Conservation (phyloP, 1,140 invertebrate genomes). For the Nephotettix cincticeps region DNA sequence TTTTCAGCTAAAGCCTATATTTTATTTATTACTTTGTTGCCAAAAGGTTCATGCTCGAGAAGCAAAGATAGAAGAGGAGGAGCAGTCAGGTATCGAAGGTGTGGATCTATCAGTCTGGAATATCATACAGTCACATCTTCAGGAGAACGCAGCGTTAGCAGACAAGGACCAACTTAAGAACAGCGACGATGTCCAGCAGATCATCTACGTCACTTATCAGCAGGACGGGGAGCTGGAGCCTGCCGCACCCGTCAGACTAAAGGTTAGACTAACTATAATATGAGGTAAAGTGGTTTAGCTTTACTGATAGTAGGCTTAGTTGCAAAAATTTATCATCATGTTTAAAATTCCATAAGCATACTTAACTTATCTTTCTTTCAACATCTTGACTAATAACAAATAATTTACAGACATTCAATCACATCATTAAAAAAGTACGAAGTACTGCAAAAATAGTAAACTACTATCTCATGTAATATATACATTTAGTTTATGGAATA, state of each 20-base stretch:
- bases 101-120: constrained; percentile 36
- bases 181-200: constrained; percentile 44
- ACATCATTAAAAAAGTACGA: too few relatives aligned
- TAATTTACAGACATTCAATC: too few relatives aligned
- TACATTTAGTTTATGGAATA: too few relatives aligned
- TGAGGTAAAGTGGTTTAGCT: too few relatives aligned
- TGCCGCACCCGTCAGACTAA: constrained; percentile 40
- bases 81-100: not conserved
- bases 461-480: too few relatives aligned
- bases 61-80: constrained; percentile 11
- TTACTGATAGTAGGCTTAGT: too few relatives aligned
- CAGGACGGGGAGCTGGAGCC: constrained; percentile 42
- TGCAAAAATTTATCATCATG: too few relatives aligned
- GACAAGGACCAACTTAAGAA: constrained; percentile 13
- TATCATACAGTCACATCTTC: constrained; percentile 35
- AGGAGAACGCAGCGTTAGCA: constrained; percentile 13
- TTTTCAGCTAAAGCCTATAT: too few relatives aligned
- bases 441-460: too few relatives aligned
- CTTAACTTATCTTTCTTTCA: too few relatives aligned
- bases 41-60: constrained; percentile 19
- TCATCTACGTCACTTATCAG: constrained; percentile 54
- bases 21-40: constrained; percentile 18
- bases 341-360: too few relatives aligned
- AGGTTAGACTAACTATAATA: constrained; percentile 30
- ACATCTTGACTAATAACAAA: too few relatives aligned